Percentiles rank a stretch among this genome's conserved stretches.
Conservation (phyloP, 2,888 invertebrate species). For the Pilophorus perplexus region DNA sequence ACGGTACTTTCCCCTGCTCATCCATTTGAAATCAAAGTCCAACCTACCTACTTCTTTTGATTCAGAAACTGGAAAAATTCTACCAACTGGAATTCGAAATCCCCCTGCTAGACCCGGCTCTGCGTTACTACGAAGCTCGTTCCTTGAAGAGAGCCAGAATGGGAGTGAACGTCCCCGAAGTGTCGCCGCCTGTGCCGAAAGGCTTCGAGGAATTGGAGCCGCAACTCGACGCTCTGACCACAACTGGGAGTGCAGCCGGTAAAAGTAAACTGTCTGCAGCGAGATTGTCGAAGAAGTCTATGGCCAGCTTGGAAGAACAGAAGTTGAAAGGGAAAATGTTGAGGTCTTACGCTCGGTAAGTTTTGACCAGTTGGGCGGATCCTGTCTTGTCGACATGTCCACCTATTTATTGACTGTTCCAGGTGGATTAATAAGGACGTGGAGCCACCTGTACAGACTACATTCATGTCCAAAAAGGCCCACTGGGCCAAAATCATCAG, state of each 20-base stretch:
- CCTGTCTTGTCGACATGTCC: no score
- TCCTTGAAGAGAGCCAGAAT: background rate
- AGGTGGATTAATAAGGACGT: slow-evolving; percentile 20
- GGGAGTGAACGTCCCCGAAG: background rate
- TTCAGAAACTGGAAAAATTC: slow-evolving; percentile 27
- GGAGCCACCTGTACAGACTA: slow-evolving; percentile 1
- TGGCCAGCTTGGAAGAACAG: no score
- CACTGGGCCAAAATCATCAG: slow-evolving; percentile 34
- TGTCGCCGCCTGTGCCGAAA: background rate
- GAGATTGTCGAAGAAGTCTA: no score
- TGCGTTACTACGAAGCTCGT: slow-evolving; percentile 16
- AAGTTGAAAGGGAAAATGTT: background rate
- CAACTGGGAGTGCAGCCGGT: background rate
- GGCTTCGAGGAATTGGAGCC: background rate
- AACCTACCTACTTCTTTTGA: background rate
- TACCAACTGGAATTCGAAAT: slow-evolving; percentile 42
- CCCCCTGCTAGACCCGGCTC: slow-evolving; percentile 36
- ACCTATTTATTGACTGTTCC: no score
- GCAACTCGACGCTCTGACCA: background rate
- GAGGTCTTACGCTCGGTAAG: background rate
- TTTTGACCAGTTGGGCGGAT: no score
- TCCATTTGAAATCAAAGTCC: no score
- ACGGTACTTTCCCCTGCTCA: no score
- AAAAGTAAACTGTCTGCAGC: no score
- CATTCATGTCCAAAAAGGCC: slow-evolving; percentile 15